Percentiles rank a stretch among this genome's conserved stretches.
phyloP scores from a whole-genome alignment of 2,113 vertebrate genomes.

The Thinocorus orbignyianus region DNA sequence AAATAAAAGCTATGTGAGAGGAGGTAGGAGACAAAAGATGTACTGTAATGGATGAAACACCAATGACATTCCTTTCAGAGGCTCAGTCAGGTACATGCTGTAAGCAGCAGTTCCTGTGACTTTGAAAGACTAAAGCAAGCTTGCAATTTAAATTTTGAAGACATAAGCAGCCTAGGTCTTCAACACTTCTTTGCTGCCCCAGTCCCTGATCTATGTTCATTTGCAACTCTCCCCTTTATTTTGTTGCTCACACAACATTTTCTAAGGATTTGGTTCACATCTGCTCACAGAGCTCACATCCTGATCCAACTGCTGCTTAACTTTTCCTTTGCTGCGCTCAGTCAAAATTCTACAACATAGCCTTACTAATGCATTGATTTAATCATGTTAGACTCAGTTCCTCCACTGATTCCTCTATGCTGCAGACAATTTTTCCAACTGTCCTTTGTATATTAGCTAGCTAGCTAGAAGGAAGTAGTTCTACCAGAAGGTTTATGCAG shows the following conservation, averaged over 20 bases:
- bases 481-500: neutral
- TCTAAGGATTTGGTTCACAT: neutral
- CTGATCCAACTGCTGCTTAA: neutral
- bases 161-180: neutral
- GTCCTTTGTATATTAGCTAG: neutral
- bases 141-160: neutral
- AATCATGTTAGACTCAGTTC: neutral
- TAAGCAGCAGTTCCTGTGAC: neutral
- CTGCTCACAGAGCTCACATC: neutral
- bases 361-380: neutral
- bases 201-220: neutral
- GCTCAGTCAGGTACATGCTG: neutral
- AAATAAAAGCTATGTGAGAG: neutral
- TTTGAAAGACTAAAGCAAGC: neutral
- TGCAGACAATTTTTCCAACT: neutral
- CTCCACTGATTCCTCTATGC: neutral
- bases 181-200: neutral
- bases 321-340: neutral
- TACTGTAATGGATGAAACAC: neutral
- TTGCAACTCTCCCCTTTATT: neutral
- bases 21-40: neutral
- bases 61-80: neutral
- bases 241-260: neutral
- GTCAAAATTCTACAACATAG: neutral
- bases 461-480: neutral